These are phyloP conservation scores for Celastrina argiolus DNA, from an alignment of 2,888 invertebrate genomes.

Conservation along the genomic window DNA sequence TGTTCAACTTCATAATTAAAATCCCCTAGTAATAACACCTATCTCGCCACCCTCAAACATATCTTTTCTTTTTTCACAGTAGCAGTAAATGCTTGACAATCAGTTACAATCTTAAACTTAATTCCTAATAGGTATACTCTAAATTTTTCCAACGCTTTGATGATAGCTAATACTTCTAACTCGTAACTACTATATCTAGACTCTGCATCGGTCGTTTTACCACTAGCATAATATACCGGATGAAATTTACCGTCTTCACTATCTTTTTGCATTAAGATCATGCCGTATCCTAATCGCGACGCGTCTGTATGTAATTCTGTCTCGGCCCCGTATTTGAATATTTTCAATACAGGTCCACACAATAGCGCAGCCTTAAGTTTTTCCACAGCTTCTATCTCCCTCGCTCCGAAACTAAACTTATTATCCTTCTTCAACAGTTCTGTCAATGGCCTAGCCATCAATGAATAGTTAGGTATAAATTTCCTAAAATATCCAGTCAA, in stretches of 20 bases:
- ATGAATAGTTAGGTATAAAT: conserved; percentile 31
- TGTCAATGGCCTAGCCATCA: conserved; percentile 36
- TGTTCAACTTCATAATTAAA: background rate
- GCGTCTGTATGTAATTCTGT: conserved; percentile 39
- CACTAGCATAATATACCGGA: conserved; percentile 34
- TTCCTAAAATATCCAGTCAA: conserved; percentile 33
- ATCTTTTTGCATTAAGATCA: conserved; percentile 31
- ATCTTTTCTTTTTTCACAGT: conserved; percentile 29
- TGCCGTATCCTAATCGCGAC: conserved; percentile 30
- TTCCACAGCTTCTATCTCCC: conserved; percentile 28
- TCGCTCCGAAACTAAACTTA: conserved; percentile 31
- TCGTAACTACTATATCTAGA: conserved; percentile 38
- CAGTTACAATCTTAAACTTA: conserved; percentile 34
- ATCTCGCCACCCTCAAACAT: conserved; percentile 28
- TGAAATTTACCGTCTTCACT: conserved; percentile 30
- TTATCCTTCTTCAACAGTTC: conserved; percentile 32
- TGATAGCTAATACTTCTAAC: conserved; percentile 36
- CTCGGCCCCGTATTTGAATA: conserved; percentile 29
- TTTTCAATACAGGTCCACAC: conserved; percentile 30
- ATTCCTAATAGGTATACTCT: conserved; percentile 36
- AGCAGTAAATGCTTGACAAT: conserved; percentile 28
- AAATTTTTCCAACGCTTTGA: conserved; percentile 37
- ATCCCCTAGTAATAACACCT: conserved; percentile 26
- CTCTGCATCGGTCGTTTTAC: conserved; percentile 31
- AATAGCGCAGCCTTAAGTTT: conserved; percentile 32